These are phyloP conservation scores for Orycteropus afer DNA, from an alignment of 2,113 vertebrate species.

Conservation along the genomic window DNA sequence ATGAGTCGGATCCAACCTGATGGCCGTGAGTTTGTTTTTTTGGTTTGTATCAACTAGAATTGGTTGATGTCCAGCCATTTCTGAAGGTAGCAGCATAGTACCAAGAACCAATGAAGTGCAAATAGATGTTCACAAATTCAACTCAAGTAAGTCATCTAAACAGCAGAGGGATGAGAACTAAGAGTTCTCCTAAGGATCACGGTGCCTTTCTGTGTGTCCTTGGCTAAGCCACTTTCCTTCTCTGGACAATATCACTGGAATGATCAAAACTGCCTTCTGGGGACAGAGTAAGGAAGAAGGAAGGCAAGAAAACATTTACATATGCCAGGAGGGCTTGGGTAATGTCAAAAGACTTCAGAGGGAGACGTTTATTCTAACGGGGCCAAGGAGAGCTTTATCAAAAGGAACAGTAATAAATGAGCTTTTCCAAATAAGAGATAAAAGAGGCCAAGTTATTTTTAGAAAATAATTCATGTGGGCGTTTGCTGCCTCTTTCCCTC, in stretches of 20 bases:
- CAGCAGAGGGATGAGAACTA: neutral
- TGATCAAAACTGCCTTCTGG: neutral
- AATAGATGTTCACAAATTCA: neutral
- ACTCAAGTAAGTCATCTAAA: neutral
- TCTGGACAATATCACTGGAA: neutral
- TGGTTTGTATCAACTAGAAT: no score
- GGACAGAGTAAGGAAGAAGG: neutral
- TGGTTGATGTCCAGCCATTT: no score
- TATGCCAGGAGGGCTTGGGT: neutral
- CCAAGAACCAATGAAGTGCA: neutral
- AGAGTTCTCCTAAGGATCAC: neutral
- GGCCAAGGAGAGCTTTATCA: neutral
- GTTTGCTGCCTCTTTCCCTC: slow-evolving; percentile 43
- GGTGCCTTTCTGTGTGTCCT: neutral
- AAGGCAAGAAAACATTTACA: neutral
- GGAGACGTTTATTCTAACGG: neutral
- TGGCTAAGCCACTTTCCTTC: neutral
- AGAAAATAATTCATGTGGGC: slow-evolving; percentile 68
- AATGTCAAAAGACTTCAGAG: neutral
- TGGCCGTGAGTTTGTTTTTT: no score
- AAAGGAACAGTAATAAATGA: slow-evolving; percentile 20
- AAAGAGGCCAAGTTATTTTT: slow-evolving; percentile 80
- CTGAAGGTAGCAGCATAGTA: no score
- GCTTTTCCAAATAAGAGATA: slow-evolving; percentile 67
- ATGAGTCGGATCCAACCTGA: no score